Evolutionary conservation across 2,797 vertebrate species (phyloP), one percentile per base, ranked within the genome.

Genomic region (Eurystomus glaucurus): DNA sequence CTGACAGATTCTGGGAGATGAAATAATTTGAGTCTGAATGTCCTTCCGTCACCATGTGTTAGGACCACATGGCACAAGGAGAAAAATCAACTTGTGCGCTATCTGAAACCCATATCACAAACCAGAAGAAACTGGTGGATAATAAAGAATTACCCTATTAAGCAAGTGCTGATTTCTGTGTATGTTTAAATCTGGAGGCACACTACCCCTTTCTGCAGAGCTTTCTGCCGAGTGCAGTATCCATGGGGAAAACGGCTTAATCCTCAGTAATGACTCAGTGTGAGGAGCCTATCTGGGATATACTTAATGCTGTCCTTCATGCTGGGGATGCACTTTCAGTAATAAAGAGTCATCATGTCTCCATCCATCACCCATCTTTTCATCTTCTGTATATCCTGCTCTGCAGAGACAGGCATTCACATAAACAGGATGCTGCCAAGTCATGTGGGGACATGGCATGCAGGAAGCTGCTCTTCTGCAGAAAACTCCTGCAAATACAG

Each of bases 341-440:
- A 96, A 85, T 65, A 84, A 92, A 64, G 64, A 93, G 37, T 91
- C 91, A 93, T 60, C 43, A 18, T 29, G 12, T 74, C 55, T 95
- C 78, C 62, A 70, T 94, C 62, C 71, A 95, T 70, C 78, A 89
- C 81, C 23, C 68, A 85, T 61, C 46, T 70, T 70, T 48, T 72
- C 80, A 87, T 87, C 62, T 74, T 82, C 76, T 85, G 43, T 64
- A 54, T 51, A 95, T 79, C 51, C 71, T 79, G 62, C 87, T 87
- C 84, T 70, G 60, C 72, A 66, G 58, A 93, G 87, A 80, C 78
- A 89, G 68, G 61, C 70, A 28, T 88, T 96, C 83, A 86, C 92
- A 88, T 88, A 90, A 88, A 69, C 43, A 1, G 72, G 79, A 86
- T 90, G 66, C 72, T 95, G 80, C 65, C 71, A 95, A 96, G 85